These are phyloP conservation scores for Leptopilina clavipes DNA, from an alignment of 1,140 invertebrate species.

Conservation along the genomic window DNA sequence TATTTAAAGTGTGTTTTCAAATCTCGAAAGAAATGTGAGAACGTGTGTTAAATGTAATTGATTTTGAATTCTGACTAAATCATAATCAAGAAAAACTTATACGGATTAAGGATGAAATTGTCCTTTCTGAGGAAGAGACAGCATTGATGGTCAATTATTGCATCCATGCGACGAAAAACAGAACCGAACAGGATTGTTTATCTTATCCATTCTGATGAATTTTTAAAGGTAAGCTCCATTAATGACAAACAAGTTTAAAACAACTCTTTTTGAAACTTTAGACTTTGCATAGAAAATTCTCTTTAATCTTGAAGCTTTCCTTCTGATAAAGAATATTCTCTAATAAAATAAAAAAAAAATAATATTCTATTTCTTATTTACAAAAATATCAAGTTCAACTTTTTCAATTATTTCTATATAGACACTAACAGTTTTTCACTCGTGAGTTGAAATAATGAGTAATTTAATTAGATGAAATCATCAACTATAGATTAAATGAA, in stretches of 20 bases:
- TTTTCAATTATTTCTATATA: background rate
- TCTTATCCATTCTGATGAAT: background rate
- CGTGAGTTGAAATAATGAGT: constrained; percentile 41
- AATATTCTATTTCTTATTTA: no score
- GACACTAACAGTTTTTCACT: background rate
- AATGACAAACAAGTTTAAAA: background rate
- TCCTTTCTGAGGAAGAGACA: background rate
- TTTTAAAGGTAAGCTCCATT: background rate
- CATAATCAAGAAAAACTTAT: background rate
- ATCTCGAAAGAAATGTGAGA: constrained; percentile 13
- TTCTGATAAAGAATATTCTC: no score
- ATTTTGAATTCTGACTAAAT: background rate
- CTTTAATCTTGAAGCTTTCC: no score
- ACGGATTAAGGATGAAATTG: background rate
- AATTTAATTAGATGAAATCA: constrained; percentile 44
- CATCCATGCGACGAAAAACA: constrained; percentile 28
- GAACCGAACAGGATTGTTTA: constrained; percentile 6
- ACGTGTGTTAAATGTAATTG: constrained; percentile 3
- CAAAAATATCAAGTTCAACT: background rate
- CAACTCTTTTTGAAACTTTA: background rate
- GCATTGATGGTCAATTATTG: background rate
- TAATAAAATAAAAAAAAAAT: no score
- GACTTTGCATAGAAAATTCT: background rate
- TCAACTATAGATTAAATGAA: constrained; percentile 46
- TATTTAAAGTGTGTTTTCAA: constrained; percentile 18